Conservation (phyloP, 2,113 vertebrate species). For the Ascaphus truei region DNA sequence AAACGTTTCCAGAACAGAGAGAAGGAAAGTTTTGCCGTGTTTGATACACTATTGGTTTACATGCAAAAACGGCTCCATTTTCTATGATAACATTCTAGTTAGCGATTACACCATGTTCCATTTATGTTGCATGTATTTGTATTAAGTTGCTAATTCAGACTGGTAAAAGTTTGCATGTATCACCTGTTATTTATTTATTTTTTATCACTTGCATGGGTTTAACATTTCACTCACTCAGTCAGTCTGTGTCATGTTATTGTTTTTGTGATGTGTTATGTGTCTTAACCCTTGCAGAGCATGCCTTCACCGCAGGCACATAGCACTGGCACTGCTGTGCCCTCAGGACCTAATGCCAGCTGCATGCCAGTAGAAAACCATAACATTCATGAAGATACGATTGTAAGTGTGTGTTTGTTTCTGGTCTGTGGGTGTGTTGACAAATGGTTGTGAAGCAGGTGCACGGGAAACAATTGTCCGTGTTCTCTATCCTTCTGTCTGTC, state of each 20-base stretch:
- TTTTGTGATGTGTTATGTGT: constrained; percentile 69
- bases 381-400: constrained; percentile 69
- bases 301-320: constrained; percentile 73
- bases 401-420: constrained; percentile 57
- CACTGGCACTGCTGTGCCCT: constrained; percentile 68
- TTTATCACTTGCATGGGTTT: constrained; percentile 33
- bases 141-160: background rate
- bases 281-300: constrained; percentile 92
- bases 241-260: constrained; percentile 34
- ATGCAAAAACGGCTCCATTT: too few species aligned
- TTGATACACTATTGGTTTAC: too few species aligned
- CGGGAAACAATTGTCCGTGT: too few species aligned
- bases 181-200: background rate
- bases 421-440: constrained; percentile 25
- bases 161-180: background rate
- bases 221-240: constrained; percentile 15
- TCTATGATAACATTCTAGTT: background rate
- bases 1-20: too few species aligned
- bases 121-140: background rate
- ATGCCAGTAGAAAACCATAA: constrained; percentile 61
- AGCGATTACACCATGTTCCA: background rate
- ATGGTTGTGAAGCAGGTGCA: too few species aligned
- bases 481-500: too few species aligned
- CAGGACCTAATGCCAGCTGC: constrained; percentile 67
- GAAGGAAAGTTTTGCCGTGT: too few species aligned